These are phyloP conservation scores for Esperia sulphurella DNA, from an alignment of 2,888 invertebrate genomes.

Conservation along the genomic window DNA sequence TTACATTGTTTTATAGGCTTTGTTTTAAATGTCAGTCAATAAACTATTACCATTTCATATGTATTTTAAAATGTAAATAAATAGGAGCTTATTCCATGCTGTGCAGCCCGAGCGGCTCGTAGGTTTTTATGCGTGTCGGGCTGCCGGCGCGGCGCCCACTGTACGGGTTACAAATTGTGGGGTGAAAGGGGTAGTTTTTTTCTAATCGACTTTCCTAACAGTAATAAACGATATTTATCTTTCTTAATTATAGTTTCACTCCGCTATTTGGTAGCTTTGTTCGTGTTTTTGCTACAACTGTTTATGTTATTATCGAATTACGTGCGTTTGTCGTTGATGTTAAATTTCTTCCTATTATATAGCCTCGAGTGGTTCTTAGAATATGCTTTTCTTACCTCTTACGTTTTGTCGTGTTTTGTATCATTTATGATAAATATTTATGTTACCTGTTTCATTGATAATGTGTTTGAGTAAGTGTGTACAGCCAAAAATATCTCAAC, in stretches of 20 bases:
- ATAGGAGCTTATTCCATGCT: conserved; percentile 40
- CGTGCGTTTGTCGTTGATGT: conserved; percentile 60
- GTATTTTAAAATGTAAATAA: neutral
- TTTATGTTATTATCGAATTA: conserved; percentile 75
- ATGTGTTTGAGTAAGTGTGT: too few species aligned
- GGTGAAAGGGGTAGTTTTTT: conserved; percentile 78
- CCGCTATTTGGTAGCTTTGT: conserved; percentile 68
- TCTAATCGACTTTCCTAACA: conserved; percentile 78
- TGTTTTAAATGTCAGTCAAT: too few species aligned
- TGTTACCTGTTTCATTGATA: too few species aligned
- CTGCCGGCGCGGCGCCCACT: conserved; percentile 62
- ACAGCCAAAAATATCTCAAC: too few species aligned
- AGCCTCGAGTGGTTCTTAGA: conserved; percentile 25
- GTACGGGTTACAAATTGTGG: conserved; percentile 80
- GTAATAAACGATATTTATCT: conserved; percentile 80
- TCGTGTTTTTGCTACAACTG: conserved; percentile 66
- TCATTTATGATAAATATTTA: neutral
- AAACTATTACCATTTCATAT: too few species aligned
- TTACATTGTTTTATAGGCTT: too few species aligned
- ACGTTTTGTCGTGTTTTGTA: conserved; percentile 1
- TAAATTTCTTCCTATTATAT: conserved; percentile 38
- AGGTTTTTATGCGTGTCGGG: conserved; percentile 69
- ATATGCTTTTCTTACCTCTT: neutral
- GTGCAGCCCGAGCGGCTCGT: conserved; percentile 24
- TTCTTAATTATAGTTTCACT: conserved; percentile 77